These are phyloP conservation scores for Drosophila sproati DNA, from an alignment of 1,140 invertebrate genomes.

Conservation along the genomic window DNA sequence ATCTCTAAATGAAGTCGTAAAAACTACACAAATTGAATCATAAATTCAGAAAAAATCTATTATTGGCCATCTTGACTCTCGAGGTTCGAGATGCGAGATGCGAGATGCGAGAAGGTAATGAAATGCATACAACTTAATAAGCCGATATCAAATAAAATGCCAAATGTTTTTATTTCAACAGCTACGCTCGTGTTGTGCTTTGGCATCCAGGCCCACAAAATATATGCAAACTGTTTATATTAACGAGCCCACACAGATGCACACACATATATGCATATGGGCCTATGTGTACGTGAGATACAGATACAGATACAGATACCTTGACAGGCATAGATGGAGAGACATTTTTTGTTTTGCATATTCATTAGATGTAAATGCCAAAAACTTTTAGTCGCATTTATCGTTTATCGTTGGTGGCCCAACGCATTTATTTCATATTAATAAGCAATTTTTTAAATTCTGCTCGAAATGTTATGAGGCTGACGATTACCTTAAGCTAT, in stretches of 20 bases:
- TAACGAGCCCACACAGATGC: conserved; percentile 63
- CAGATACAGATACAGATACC: not conserved
- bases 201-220: conserved; percentile 36
- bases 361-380: conserved; percentile 77
- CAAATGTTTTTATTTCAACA: conserved; percentile 82
- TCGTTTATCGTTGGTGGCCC: conserved; percentile 77
- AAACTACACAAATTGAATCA: conserved; percentile 70
- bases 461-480: conserved; percentile 70
- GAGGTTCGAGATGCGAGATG: not conserved
- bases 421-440: conserved; percentile 78
- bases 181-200: conserved; percentile 73
- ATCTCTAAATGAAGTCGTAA: conserved; percentile 69
- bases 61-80: conserved; percentile 8
- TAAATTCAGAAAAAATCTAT: conserved; percentile 29
- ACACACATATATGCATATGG: conserved; percentile 5
- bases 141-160: conserved; percentile 77
- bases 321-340: not conserved
- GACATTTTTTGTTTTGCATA: conserved; percentile 55
- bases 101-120: conserved; percentile 50
- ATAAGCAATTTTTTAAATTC: conserved; percentile 75
- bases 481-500: conserved; percentile 59
- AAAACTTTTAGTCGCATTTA: conserved; percentile 75
- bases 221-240: conserved; percentile 58
- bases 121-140: conserved; percentile 82
- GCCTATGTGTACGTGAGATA: conserved; percentile 4